phyloP scores from a whole-genome alignment of 1,140 invertebrate species.

The Heliothis subflexa region DNA sequence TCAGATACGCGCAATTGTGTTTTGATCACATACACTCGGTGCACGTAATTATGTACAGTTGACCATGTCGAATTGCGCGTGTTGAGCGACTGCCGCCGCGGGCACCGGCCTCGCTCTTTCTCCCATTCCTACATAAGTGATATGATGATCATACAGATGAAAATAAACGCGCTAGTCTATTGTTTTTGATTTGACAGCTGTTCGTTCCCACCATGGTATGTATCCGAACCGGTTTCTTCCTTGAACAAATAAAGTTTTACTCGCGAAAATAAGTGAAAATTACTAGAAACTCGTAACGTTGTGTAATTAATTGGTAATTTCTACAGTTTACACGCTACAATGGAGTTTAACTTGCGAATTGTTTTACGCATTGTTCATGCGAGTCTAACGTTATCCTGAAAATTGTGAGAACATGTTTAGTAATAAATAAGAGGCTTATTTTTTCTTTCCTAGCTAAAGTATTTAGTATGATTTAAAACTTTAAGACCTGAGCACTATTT shows the following conservation, averaged over 20 bases:
- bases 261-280: conserved; percentile 47
- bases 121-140: conserved; percentile 80
- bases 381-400: background rate
- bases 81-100: conserved; percentile 76
- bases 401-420: too few relatives aligned
- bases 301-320: conserved; percentile 45
- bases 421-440: too few relatives aligned
- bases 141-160: conserved; percentile 74
- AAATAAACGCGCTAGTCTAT: conserved; percentile 68
- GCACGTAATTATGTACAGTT: conserved; percentile 77
- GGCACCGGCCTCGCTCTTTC: conserved; percentile 76
- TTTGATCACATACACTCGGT: conserved; percentile 52
- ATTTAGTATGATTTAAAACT: too few relatives aligned
- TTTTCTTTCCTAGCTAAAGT: too few relatives aligned
- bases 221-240: conserved; percentile 38
- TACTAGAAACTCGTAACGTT: conserved; percentile 42
- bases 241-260: conserved; percentile 8
- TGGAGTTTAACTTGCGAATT: conserved; percentile 28
- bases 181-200: conserved; percentile 63
- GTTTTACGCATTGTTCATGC: background rate
- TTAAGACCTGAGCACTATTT: too few relatives aligned
- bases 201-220: conserved; percentile 5
- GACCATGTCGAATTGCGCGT: conserved; percentile 84
- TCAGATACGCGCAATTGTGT: conserved; percentile 57
- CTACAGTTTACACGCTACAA: conserved; percentile 22